A percentile compares a stretch with the other conserved stretches of the same genome.
Evolutionary conservation across 92 coral and sea anemone species (phyloP).

Genomic region (Porites divaricata): DNA sequence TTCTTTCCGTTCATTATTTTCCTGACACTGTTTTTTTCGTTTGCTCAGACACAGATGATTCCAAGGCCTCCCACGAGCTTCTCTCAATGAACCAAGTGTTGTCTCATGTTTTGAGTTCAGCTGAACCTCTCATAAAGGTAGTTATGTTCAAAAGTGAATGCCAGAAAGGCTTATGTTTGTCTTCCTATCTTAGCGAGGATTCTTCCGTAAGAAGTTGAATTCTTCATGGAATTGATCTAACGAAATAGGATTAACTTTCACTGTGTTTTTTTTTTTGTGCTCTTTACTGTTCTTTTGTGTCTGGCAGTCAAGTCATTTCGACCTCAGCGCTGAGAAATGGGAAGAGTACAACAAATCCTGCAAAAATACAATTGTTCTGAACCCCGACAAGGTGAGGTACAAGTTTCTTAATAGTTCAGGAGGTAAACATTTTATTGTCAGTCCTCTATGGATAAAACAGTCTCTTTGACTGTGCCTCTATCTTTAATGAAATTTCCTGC

Average conservation of each 20-base stretch:
- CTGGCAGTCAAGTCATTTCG: constrained; percentile 61
- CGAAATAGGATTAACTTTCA: no score
- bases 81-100: constrained; percentile 87
- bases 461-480: neutral
- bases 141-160: neutral
- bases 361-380: constrained; percentile 77
- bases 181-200: neutral
- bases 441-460: neutral
- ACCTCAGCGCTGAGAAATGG: constrained; percentile 55
- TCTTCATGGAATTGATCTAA: neutral
- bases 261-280: no score
- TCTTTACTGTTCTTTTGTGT: constrained; percentile 5
- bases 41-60: constrained; percentile 46
- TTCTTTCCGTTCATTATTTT: neutral
- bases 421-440: no score
- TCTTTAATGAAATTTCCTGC: neutral
- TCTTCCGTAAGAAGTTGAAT: neutral
- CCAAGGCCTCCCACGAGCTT: constrained; percentile 71
- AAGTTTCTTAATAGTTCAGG: neutral
- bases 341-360: constrained; percentile 67
- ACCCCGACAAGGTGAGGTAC: constrained; percentile 81
- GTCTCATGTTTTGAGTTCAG: constrained; percentile 67
- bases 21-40: neutral
- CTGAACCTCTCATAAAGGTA: constrained; percentile 82
- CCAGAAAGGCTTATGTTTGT: neutral